Percentiles rank a stretch among this genome's conserved stretches.
Evolutionary conservation across 2,888 invertebrate species (phyloP).

Genomic region (Drosophila sordidula): DNA sequence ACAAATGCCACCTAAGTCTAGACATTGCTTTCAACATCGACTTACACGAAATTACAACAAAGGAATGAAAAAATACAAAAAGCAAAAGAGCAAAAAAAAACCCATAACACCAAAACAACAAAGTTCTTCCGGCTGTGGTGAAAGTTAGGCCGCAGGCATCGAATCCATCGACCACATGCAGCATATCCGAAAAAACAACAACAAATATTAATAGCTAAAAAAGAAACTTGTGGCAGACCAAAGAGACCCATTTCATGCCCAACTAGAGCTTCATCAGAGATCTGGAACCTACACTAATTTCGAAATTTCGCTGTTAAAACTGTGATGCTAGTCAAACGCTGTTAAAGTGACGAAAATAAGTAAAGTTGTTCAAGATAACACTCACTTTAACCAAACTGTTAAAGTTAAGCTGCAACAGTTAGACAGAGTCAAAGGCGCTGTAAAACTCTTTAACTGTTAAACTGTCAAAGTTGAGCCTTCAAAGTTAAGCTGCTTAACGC

Average conservation of each 20-base stretch:
- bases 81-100: neutral
- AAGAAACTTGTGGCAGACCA: neutral
- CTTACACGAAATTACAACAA: slow-evolving; percentile 8
- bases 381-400: neutral
- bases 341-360: neutral
- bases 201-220: neutral
- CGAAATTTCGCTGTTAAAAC: slow-evolving; percentile 1
- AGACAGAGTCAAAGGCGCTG: neutral
- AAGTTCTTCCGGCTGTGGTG: slow-evolving; percentile 37
- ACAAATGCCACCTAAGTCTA: slow-evolving; percentile 70
- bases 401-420: neutral
- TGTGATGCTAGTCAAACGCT: neutral
- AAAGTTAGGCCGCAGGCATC: slow-evolving; percentile 22
- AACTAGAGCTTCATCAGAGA: neutral
- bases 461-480: slow-evolving; percentile 1
- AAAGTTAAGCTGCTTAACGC: neutral
- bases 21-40: slow-evolving; percentile 47
- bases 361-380: neutral
- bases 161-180: slow-evolving; percentile 16
- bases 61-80: slow-evolving; percentile 1
- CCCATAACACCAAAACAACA: slow-evolving; percentile 11
- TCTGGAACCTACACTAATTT: slow-evolving; percentile 4
- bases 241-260: neutral
- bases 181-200: neutral
- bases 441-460: neutral